Evolutionary conservation across 2,888 invertebrate genomes (phyloP).

Genomic region (Pandemis corylana): DNA sequence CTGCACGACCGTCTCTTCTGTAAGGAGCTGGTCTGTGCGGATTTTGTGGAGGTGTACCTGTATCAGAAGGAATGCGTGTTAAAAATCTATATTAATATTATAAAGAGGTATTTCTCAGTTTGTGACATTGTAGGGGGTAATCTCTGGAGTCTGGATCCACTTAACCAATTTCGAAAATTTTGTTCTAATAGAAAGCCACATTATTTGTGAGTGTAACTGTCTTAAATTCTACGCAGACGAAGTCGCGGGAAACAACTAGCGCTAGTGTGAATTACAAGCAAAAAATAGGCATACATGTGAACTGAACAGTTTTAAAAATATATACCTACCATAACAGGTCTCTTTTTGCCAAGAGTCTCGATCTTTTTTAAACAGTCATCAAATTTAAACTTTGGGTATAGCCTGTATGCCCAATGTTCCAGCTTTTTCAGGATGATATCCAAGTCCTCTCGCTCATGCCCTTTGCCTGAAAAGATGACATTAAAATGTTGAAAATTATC

Average conservation of each 20-base stretch:
- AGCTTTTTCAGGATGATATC: slow-evolving; percentile 91
- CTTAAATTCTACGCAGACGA: no score
- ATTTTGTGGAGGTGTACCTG: slow-evolving; percentile 88
- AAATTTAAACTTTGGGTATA: slow-evolving; percentile 95
- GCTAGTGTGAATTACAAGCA: no score
- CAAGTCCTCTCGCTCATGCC: slow-evolving; percentile 93
- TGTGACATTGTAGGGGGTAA: no score
- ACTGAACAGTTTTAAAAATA: background rate
- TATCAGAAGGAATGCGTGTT: background rate
- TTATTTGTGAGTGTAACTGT: no score
- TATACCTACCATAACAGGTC: slow-evolving; percentile 87
- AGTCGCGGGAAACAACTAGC: no score
- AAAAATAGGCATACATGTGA: no score
- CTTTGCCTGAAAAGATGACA: slow-evolving; percentile 82
- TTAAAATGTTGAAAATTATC: background rate
- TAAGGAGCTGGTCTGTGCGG: slow-evolving; percentile 85
- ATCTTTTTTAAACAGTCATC: slow-evolving; percentile 93
- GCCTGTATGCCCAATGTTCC: slow-evolving; percentile 97
- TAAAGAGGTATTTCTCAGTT: no score
- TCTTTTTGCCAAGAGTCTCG: slow-evolving; percentile 90
- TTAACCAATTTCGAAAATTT: no score
- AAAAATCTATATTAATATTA: background rate
- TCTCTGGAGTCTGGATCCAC: no score
- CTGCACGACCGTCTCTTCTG: slow-evolving; percentile 73
- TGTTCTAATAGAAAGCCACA: no score